A percentile compares a stretch with the other conserved stretches of the same genome.
phyloP scores from a whole-genome alignment of 1,140 invertebrate species.

The Bombus superbus region DNA sequence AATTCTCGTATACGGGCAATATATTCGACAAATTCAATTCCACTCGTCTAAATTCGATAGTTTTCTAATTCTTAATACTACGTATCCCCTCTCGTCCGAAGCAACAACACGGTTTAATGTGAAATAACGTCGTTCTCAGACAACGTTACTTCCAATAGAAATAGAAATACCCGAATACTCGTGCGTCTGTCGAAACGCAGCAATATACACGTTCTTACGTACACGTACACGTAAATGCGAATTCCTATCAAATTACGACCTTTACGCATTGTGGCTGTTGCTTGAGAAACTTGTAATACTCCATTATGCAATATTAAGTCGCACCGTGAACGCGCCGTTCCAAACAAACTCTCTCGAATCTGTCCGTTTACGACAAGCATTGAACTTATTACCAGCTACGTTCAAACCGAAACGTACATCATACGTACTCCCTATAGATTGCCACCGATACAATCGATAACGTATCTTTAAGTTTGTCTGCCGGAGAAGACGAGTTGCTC shows the following conservation, averaged over 20 bases:
- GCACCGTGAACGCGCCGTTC: neutral
- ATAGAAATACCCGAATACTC: neutral
- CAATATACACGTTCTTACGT: neutral
- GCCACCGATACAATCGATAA: neutral
- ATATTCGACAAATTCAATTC: too few relatives aligned
- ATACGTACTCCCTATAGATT: neutral
- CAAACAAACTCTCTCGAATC: neutral
- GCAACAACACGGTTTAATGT: neutral
- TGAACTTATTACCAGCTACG: neutral
- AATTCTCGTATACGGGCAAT: too few relatives aligned
- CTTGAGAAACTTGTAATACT: neutral
- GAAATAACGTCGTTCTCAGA: too few relatives aligned
- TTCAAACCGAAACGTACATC: neutral
- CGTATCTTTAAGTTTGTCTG: too few relatives aligned
- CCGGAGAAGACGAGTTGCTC: too few relatives aligned
- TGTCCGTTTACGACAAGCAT: neutral
- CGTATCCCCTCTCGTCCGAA: too few relatives aligned
- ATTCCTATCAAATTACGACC: constrained; percentile 16
- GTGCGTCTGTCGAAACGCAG: too few relatives aligned
- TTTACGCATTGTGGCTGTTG: neutral
- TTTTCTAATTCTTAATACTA: too few relatives aligned
- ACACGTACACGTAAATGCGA: too few relatives aligned
- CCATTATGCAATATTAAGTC: constrained; percentile 1
- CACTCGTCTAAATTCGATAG: too few relatives aligned
- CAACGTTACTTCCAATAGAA: neutral